These are phyloP conservation scores for Misgurnus mizolepis DNA, from an alignment of 2,113 vertebrate genomes.

Conservation along the genomic window DNA sequence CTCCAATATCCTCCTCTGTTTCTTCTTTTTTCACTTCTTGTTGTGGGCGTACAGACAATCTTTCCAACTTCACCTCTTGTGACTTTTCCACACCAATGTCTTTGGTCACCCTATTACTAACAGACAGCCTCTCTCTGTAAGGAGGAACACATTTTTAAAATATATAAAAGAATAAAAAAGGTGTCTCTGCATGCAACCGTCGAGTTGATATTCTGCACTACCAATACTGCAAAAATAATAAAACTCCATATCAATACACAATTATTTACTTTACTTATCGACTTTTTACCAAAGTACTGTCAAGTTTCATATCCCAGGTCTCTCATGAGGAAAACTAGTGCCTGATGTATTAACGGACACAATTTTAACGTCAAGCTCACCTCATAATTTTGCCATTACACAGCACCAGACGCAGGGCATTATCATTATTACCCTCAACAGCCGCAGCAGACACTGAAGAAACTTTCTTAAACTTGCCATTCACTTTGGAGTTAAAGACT, in stretches of 20 bases:
- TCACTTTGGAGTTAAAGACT: constrained; percentile 80
- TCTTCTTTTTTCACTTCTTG: constrained; percentile 72
- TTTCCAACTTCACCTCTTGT: constrained; percentile 71
- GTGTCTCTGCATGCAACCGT: too few species aligned
- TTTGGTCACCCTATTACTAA: constrained; percentile 25
- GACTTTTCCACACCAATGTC: background rate
- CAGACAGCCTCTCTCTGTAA: constrained; percentile 42
- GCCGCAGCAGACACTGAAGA: constrained; percentile 85
- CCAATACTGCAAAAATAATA: too few species aligned
- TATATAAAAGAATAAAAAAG: too few species aligned
- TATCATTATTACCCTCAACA: constrained; percentile 83
- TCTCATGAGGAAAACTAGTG: too few species aligned
- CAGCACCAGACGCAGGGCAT: constrained; percentile 88
- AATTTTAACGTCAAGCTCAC: constrained; percentile 69
- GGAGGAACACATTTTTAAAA: background rate
- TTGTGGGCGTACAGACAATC: constrained; percentile 50
- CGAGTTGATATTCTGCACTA: too few species aligned
- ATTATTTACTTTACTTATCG: too few species aligned
- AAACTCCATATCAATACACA: too few species aligned
- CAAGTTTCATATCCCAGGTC: too few species aligned
- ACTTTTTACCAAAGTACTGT: too few species aligned
- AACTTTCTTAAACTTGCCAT: constrained; percentile 89
- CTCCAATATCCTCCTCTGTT: constrained; percentile 60
- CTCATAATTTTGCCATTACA: constrained; percentile 94
- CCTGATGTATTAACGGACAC: too few species aligned